Percentiles rank a stretch among this genome's conserved stretches.
Conservation (phyloP, 2,888 invertebrate species). For the Parnassius apollo region DNA sequence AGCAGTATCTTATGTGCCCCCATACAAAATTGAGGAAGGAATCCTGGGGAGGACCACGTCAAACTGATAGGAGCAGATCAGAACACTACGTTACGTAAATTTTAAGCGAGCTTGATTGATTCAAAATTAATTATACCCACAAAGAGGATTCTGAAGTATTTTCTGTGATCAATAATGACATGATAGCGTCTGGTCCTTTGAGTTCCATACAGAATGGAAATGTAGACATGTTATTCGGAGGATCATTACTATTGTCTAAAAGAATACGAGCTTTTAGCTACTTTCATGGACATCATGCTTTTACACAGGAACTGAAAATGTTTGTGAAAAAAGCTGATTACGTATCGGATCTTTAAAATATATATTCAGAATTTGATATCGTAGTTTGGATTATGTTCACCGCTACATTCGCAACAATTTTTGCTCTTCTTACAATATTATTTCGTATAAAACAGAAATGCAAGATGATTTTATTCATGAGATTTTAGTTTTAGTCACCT, state of each 20-base stretch:
- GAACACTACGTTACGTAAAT: slow-evolving; percentile 41
- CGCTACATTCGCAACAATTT: slow-evolving; percentile 37
- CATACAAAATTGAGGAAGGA: slow-evolving; percentile 40
- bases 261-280: slow-evolving; percentile 43
- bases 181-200: slow-evolving; percentile 42
- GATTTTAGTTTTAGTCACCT: slow-evolving; percentile 41
- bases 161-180: slow-evolving; percentile 32
- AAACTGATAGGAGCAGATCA: slow-evolving; percentile 30
- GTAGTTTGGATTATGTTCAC: slow-evolving; percentile 45
- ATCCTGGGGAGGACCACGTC: slow-evolving; percentile 1
- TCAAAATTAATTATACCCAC: slow-evolving; percentile 45
- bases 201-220: slow-evolving; percentile 32
- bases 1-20: slow-evolving; percentile 49
- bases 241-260: slow-evolving; percentile 34
- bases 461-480: no score
- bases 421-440: slow-evolving; percentile 34
- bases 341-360: slow-evolving; percentile 42
- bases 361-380: slow-evolving; percentile 44
- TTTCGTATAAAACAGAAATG: slow-evolving; percentile 37
- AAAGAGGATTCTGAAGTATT: slow-evolving; percentile 33
- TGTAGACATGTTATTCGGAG: slow-evolving; percentile 39
- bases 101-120: slow-evolving; percentile 44
- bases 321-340: slow-evolving; percentile 44
- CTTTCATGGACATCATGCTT: slow-evolving; percentile 42
- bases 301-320: slow-evolving; percentile 43